phyloP scores from a whole-genome alignment of 2,797 vertebrate species.

The Nothura maculosa region DNA sequence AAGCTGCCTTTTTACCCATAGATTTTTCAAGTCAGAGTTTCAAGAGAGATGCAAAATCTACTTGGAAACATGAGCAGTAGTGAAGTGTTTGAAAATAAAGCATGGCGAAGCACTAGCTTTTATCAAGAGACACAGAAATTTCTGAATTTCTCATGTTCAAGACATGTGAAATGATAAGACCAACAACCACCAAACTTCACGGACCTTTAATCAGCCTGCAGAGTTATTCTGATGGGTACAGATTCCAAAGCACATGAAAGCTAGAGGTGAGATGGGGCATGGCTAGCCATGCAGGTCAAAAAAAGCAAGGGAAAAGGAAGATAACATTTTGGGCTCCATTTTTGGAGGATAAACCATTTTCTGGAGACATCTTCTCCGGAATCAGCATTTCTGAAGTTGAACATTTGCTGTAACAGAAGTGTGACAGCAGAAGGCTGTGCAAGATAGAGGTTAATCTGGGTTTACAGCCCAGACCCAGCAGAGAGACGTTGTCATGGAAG shows the following conservation, averaged over 20 bases:
- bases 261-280: not conserved
- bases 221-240: not conserved
- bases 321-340: not conserved
- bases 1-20: rapidly evolving
- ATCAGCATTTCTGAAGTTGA: not conserved
- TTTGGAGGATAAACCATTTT: not conserved
- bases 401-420: not conserved
- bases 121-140: not conserved
- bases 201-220: not conserved
- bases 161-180: not conserved
- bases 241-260: not conserved
- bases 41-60: not conserved
- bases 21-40: not conserved
- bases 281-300: not conserved
- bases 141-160: not conserved
- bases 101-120: not conserved
- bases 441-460: not conserved
- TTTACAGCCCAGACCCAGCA: not conserved
- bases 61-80: rapidly evolving
- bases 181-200: not conserved
- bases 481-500: rapidly evolving
- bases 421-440: not conserved
- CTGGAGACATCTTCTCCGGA: not conserved
- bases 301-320: not conserved
- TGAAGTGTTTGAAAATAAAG: not conserved